These are phyloP conservation scores for Heliconius hewitsoni DNA, from an alignment of 1,140 invertebrate genomes.

Conservation along the genomic window DNA sequence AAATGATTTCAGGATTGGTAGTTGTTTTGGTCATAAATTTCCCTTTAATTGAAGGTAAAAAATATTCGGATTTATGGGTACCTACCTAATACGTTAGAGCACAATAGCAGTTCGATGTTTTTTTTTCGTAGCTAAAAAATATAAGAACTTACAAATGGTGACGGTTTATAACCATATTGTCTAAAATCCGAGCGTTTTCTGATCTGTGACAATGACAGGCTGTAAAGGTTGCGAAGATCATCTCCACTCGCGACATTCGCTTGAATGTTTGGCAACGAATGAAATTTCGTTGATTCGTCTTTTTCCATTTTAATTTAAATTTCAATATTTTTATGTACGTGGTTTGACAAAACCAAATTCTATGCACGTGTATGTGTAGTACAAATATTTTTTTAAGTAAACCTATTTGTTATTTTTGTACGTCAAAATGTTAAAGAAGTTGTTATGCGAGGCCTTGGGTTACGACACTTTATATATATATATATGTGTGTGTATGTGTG, in stretches of 20 bases:
- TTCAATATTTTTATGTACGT: neutral
- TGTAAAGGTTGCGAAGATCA: constrained; percentile 51
- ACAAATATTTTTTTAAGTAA: neutral
- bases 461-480: too few relatives aligned
- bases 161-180: constrained; percentile 58
- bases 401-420: neutral
- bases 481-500: too few relatives aligned
- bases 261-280: constrained; percentile 50
- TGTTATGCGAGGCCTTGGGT: neutral
- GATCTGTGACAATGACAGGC: constrained; percentile 60
- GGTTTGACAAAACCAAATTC: neutral
- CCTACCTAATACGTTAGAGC: too few relatives aligned
- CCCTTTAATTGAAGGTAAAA: too few relatives aligned
- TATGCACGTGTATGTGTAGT: neutral
- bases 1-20: too few relatives aligned
- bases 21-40: too few relatives aligned
- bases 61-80: too few relatives aligned
- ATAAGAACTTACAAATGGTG: constrained; percentile 58
- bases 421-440: neutral
- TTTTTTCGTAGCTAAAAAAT: too few relatives aligned
- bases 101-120: too few relatives aligned
- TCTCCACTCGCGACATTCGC: constrained; percentile 29
- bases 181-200: constrained; percentile 44
- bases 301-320: neutral
- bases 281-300: constrained; percentile 33